Evolutionary conservation across 2,113 vertebrate genomes (phyloP).

Genomic region (Periophthalmodon schlosseri): DNA sequence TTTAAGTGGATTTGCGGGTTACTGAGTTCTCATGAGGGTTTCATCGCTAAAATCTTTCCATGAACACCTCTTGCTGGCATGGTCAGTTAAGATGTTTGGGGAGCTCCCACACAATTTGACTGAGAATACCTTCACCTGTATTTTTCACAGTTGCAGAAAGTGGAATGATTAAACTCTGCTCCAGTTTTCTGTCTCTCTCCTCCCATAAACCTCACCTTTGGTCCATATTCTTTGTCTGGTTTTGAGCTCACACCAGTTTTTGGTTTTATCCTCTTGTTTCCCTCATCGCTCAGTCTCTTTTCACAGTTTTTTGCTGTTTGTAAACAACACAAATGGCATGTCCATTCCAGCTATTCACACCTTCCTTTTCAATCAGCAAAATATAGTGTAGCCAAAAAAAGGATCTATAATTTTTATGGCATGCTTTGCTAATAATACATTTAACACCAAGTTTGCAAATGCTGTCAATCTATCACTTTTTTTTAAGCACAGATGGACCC

Average conservation of each 20-base stretch:
- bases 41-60: constrained; percentile 7
- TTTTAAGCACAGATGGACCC: too few species aligned
- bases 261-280: background rate
- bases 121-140: too few species aligned
- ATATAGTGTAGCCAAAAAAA: too few species aligned
- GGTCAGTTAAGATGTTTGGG: constrained; percentile 24
- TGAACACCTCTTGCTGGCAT: constrained; percentile 11
- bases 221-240: constrained; percentile 15
- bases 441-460: too few species aligned
- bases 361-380: background rate
- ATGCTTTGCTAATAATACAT: too few species aligned
- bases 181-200: constrained; percentile 2
- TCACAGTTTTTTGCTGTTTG: background rate
- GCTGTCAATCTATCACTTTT: too few species aligned
- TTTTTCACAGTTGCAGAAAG: background rate
- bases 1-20: constrained; percentile 33
- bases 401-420: too few species aligned
- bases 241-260: constrained; percentile 10
- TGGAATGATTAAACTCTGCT: constrained; percentile 30
- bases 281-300: constrained; percentile 12
- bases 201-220: constrained; percentile 12
- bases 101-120: constrained; percentile 5
- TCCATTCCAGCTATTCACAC: background rate
- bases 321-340: background rate
- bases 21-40: constrained; percentile 15